phyloP scores from a whole-genome alignment of 1,140 invertebrate genomes.

The Scylla paramamosain region DNA sequence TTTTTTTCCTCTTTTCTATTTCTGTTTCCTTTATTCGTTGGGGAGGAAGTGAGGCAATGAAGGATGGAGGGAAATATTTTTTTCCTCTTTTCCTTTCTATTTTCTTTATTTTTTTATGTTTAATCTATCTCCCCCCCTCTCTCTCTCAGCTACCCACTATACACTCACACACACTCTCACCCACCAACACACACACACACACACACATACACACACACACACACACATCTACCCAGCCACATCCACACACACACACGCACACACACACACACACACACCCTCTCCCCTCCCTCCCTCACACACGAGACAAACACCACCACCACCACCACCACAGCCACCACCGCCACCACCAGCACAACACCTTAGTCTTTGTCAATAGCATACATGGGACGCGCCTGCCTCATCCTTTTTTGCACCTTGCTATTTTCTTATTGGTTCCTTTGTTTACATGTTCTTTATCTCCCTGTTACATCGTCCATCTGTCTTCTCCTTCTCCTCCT shows the following conservation, averaged over 20 bases:
- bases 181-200: not conserved
- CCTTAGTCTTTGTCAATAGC: not conserved
- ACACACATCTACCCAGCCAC: not conserved
- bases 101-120: not conserved
- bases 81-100: not conserved
- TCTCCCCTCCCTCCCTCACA: no score
- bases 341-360: not conserved
- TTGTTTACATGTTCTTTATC: not conserved
- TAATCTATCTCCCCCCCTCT: no score
- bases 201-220: slow-evolving; percentile 29
- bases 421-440: not conserved
- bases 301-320: no score
- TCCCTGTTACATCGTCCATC: slow-evolving; percentile 8
- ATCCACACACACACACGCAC: no score
- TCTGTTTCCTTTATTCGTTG: not conserved
- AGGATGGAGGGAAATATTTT: not conserved
- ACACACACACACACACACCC: no score
- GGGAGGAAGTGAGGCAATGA: not conserved
- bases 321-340: no score
- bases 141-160: not conserved
- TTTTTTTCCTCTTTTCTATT: not conserved
- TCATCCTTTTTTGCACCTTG: not conserved
- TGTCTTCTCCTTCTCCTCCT: not conserved
- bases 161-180: not conserved
- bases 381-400: not conserved